phyloP scores from a whole-genome alignment of 2,888 invertebrate species.

The Netelia melanura region DNA sequence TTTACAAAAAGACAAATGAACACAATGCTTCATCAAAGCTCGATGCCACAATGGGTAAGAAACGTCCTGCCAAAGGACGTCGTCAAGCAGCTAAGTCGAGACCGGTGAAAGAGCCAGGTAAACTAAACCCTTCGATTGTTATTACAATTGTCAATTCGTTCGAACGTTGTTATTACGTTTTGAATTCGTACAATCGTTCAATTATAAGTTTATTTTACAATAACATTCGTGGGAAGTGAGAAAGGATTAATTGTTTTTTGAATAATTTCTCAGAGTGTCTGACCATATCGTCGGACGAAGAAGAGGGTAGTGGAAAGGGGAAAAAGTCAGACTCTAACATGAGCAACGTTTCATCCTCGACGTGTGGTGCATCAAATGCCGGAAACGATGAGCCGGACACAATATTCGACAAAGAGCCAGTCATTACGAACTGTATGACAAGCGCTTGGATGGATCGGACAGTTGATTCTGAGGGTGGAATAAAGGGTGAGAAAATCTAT shows the following conservation, averaged over 20 bases:
- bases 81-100: constrained; percentile 72
- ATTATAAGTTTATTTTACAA: not conserved
- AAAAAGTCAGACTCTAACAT: constrained; percentile 61
- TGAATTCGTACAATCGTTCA: not conserved
- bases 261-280: constrained; percentile 79
- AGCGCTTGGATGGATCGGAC: constrained; percentile 41
- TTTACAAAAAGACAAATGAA: constrained; percentile 80
- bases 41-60: constrained; percentile 66
- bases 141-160: not conserved
- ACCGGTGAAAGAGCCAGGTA: constrained; percentile 83
- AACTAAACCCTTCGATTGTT: constrained; percentile 12
- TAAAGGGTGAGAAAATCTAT: constrained; percentile 59
- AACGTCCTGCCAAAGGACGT: constrained; percentile 75
- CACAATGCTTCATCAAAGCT: constrained; percentile 72
- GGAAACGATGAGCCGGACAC: constrained; percentile 75
- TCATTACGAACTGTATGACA: constrained; percentile 79
- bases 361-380: constrained; percentile 43
- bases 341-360: constrained; percentile 39
- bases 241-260: not conserved
- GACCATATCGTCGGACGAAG: constrained; percentile 85
- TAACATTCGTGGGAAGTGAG: constrained; percentile 43
- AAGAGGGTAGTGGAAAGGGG: constrained; percentile 73
- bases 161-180: too few species aligned
- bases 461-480: constrained; percentile 60
- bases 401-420: constrained; percentile 83